These are phyloP conservation scores for Eolophus roseicapilla DNA, from an alignment of 2,113 vertebrate genomes.

Conservation along the genomic window DNA sequence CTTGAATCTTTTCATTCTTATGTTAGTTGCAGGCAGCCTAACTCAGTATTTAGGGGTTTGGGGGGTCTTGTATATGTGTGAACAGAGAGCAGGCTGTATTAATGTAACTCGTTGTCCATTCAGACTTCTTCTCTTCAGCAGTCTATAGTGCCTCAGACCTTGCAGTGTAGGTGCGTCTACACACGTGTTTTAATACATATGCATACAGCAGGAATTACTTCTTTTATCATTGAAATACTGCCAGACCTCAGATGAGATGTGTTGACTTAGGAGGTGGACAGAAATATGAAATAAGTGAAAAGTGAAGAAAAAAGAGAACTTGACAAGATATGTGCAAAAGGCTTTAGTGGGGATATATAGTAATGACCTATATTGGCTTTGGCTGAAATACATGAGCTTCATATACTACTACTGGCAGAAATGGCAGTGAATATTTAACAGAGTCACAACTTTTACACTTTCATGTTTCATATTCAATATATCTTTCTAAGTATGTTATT, in stretches of 20 bases:
- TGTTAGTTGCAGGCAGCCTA: neutral
- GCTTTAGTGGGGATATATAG: neutral
- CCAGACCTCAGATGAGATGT: neutral
- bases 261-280: neutral
- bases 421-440: constrained; percentile 46
- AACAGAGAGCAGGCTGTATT: neutral
- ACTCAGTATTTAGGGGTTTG: neutral
- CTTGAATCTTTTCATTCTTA: neutral
- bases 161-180: neutral
- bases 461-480: constrained; percentile 46
- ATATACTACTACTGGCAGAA: neutral
- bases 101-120: neutral
- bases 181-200: neutral
- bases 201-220: neutral
- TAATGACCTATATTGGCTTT: neutral
- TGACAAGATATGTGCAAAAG: neutral
- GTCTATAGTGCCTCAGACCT: neutral
- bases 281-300: neutral
- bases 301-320: neutral
- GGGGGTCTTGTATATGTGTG: neutral
- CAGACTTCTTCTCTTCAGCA: neutral
- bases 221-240: neutral
- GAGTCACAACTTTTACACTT: constrained; percentile 47
- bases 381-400: constrained; percentile 4
- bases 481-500: constrained; percentile 65